Percentiles rank a stretch among this genome's conserved stretches.
phyloP scores from a whole-genome alignment of 2,113 vertebrate genomes.

The Sphyrna mokarran region DNA sequence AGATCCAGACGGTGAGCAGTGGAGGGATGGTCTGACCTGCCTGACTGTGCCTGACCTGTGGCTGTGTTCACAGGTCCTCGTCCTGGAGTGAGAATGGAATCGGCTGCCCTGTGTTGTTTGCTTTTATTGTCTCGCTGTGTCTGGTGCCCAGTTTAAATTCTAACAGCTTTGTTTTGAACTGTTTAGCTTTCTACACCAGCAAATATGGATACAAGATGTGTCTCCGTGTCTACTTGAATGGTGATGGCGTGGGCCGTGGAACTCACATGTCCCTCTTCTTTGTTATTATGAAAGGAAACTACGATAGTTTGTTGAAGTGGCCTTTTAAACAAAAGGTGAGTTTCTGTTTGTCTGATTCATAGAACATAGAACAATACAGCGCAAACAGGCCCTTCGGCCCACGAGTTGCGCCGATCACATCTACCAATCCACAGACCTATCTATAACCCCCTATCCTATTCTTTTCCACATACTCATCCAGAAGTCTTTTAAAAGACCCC shows the following conservation, averaged over 20 bases:
- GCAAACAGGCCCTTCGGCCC: too few relatives aligned
- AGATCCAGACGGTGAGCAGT: too few relatives aligned
- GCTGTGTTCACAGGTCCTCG: too few relatives aligned
- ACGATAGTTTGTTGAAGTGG: constrained; percentile 80
- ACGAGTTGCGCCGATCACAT: too few relatives aligned
- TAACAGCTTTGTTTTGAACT: neutral
- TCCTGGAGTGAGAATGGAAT: neutral
- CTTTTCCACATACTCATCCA: too few relatives aligned
- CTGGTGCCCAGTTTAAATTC: neutral
- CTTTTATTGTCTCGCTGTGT: neutral
- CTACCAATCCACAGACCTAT: too few relatives aligned
- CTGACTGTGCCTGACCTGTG: too few relatives aligned
- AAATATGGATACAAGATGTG: constrained; percentile 96
- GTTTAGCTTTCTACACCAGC: constrained; percentile 82
- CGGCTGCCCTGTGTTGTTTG: neutral
- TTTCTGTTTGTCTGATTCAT: too few relatives aligned
- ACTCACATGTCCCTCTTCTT: constrained; percentile 89
- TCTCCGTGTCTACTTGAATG: constrained; percentile 78
- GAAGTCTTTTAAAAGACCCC: too few relatives aligned
- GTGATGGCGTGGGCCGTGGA: constrained; percentile 79
- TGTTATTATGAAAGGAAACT: constrained; percentile 82
- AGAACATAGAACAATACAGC: too few relatives aligned
- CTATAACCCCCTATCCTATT: too few relatives aligned
- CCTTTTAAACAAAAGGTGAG: constrained; percentile 91
- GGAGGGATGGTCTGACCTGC: too few relatives aligned